Conservation (phyloP, 2,888 invertebrate species). For the Beris chalybata region DNA sequence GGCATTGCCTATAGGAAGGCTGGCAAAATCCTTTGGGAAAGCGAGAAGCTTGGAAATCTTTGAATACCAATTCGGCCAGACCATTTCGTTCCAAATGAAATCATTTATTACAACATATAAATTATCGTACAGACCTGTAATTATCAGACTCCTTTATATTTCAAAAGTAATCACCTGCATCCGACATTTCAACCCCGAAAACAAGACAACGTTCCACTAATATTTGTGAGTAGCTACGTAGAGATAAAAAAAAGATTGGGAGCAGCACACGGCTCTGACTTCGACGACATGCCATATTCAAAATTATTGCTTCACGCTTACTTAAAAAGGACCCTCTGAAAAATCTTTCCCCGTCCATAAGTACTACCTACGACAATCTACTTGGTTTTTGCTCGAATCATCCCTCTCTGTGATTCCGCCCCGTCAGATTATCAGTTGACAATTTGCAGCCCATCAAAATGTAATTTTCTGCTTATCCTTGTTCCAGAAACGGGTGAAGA, state of each 20-base stretch:
- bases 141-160: background rate
- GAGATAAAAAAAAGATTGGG: too few species aligned
- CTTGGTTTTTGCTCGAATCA: background rate
- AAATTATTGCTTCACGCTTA: constrained; percentile 6
- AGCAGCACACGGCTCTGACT: background rate
- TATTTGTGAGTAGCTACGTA: background rate
- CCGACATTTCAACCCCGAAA: background rate
- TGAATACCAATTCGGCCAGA: too few species aligned
- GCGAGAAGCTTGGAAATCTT: too few species aligned
- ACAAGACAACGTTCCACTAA: constrained; percentile 2
- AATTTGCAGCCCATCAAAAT: constrained; percentile 46
- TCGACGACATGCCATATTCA: background rate
- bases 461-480: constrained; percentile 43
- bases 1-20: too few species aligned
- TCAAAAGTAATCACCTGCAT: constrained; percentile 7
- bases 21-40: too few species aligned
- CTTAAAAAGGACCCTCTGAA: background rate
- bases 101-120: too few species aligned
- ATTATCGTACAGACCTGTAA: too few species aligned
- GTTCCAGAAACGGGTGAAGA: constrained; percentile 21
- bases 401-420: background rate
- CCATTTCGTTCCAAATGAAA: too few species aligned
- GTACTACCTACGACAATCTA: background rate
- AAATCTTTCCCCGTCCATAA: background rate
- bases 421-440: constrained; percentile 42